A percentile compares a stretch with the other conserved stretches of the same genome.
Evolutionary conservation across 2,888 invertebrate genomes (phyloP).

Genomic region (Chrysolina americana): DNA sequence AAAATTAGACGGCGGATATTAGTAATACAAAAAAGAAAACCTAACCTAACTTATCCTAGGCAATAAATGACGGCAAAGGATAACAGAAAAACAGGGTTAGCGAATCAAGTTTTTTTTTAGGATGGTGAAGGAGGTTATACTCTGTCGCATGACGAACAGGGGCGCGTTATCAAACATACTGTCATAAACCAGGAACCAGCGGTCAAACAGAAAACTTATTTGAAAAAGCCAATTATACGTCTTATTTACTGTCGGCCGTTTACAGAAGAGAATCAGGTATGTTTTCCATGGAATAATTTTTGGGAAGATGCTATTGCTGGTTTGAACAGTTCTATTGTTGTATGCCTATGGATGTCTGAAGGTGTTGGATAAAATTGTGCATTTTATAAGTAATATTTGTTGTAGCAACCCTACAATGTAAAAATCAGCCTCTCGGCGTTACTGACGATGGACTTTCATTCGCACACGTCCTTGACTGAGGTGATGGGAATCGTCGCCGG

Average conservation of each 20-base stretch:
- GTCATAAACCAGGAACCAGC: slow-evolving; percentile 67
- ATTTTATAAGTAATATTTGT: slow-evolving; percentile 30
- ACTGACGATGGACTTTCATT: slow-evolving; percentile 79
- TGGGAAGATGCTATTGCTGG: background rate
- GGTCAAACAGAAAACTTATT: slow-evolving; percentile 64
- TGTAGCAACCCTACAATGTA: slow-evolving; percentile 76
- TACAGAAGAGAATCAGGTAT: slow-evolving; percentile 73
- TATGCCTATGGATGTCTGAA: too few relatives aligned
- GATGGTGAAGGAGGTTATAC: slow-evolving; percentile 78
- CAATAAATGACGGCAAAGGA: too few relatives aligned
- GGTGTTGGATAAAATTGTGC: too few relatives aligned
- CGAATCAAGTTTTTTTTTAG: too few relatives aligned
- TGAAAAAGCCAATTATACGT: slow-evolving; percentile 71
- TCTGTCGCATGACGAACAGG: slow-evolving; percentile 76
- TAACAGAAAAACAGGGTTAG: too few relatives aligned
- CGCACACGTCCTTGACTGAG: slow-evolving; percentile 79
- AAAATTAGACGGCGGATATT: too few relatives aligned
- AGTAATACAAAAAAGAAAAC: too few relatives aligned
- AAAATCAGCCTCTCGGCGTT: slow-evolving; percentile 75
- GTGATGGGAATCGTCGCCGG: slow-evolving; percentile 85
- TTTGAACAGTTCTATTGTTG: too few relatives aligned
- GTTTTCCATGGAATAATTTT: slow-evolving; percentile 49
- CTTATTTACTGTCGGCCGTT: slow-evolving; percentile 76
- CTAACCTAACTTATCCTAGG: too few relatives aligned
- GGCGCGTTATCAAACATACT: slow-evolving; percentile 71